A percentile compares a stretch with the other conserved stretches of the same genome.
Conservation (phyloP, 2,888 invertebrate genomes). For the Carpatolechia fugitivella region DNA sequence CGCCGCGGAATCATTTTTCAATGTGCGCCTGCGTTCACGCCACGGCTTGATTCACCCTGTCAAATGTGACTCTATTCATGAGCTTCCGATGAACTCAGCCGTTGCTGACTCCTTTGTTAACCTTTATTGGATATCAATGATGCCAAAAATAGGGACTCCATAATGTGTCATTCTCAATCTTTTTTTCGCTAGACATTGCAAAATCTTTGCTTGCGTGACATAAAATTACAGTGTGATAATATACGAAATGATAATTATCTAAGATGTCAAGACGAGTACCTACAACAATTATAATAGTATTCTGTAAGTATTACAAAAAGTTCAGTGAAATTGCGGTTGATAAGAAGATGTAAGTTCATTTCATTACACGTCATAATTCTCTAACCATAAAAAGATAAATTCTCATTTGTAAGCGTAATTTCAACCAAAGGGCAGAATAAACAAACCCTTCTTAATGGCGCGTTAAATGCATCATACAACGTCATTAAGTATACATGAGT, state of each 20-base stretch:
- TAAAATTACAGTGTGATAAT: background rate
- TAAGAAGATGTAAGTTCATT: background rate
- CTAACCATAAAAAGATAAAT: conserved; percentile 21
- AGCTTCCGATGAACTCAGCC: conserved; percentile 31
- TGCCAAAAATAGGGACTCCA: conserved; percentile 24
- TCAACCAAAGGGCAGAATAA: conserved; percentile 50
- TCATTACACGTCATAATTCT: background rate
- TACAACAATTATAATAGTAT: too few species aligned
- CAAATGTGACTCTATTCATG: conserved; percentile 33
- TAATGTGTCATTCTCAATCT: conserved; percentile 15
- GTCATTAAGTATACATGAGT: conserved; percentile 57
- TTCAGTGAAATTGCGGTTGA: too few species aligned
- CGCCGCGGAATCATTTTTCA: conserved; percentile 42
- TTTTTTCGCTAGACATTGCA: conserved; percentile 12
- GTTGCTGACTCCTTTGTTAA: conserved; percentile 33
- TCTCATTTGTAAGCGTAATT: conserved; percentile 58
- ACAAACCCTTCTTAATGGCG: conserved; percentile 67
- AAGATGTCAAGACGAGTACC: too few species aligned
- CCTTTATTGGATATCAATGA: conserved; percentile 47
- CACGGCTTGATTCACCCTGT: conserved; percentile 35
- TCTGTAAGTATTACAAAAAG: too few species aligned
- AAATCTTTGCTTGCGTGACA: conserved; percentile 7
- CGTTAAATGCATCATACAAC: conserved; percentile 69
- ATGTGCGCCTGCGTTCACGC: conserved; percentile 27
- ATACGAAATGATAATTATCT: too few species aligned